Evolutionary conservation across 2,113 vertebrate species (phyloP).

Genomic region (Gymnocephalus cernua): DNA sequence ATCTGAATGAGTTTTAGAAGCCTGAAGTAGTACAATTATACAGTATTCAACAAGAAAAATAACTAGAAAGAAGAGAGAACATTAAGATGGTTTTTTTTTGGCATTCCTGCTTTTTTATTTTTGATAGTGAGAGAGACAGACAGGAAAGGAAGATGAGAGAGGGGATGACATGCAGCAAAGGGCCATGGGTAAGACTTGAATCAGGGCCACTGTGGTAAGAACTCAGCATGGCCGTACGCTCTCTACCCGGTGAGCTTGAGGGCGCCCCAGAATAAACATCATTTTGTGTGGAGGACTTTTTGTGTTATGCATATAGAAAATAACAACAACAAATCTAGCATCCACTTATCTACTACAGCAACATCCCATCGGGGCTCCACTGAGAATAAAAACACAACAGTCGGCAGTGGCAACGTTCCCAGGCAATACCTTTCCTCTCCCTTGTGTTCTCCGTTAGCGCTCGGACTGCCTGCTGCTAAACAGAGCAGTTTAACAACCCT

Average conservation of each 20-base stretch:
- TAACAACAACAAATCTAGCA: not conserved
- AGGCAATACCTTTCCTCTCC: conserved; percentile 56
- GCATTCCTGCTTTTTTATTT: too few relatives aligned
- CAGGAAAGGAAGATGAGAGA: too few relatives aligned
- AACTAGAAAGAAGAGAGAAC: not conserved
- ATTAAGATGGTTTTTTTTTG: too few relatives aligned
- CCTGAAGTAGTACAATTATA: not conserved
- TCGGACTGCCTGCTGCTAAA: conserved; percentile 75
- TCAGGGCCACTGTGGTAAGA: too few relatives aligned
- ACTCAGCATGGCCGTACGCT: too few relatives aligned
- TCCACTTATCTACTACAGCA: conserved; percentile 36
- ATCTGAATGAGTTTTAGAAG: not conserved
- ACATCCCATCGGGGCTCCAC: conserved; percentile 33
- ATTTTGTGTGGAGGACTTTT: not conserved
- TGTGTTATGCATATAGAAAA: not conserved
- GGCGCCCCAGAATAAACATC: not conserved
- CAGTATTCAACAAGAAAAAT: not conserved
- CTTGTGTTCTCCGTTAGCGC: conserved; percentile 56
- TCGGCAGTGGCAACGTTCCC: conserved; percentile 7
- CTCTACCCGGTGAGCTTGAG: too few relatives aligned
- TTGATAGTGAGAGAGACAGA: too few relatives aligned
- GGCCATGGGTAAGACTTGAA: too few relatives aligned
- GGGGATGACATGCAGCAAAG: too few relatives aligned
- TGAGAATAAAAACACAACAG: conserved; percentile 55
- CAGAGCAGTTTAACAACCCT: conserved; percentile 78